Percentiles rank a stretch among this genome's conserved stretches.
phyloP scores from a whole-genome alignment of 2,797 vertebrate species.

The Enteromius thamalakanensis region DNA sequence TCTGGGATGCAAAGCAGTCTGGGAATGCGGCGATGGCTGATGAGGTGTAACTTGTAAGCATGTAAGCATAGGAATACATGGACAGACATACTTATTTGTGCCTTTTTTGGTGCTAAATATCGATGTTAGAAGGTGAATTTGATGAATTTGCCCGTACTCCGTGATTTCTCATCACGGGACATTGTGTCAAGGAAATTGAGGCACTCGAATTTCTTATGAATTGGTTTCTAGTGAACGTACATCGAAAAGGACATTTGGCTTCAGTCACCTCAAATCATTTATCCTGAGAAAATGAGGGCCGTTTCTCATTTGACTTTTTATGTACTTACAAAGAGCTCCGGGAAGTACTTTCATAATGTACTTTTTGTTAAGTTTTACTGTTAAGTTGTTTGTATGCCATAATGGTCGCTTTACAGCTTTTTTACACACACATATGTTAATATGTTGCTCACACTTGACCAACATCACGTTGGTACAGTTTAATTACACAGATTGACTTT shows the following conservation, averaged over 20 bases:
- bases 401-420: not conserved
- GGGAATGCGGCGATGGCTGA: conserved; percentile 44
- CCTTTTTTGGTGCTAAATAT: not conserved
- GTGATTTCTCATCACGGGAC: conserved; percentile 5
- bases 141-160: conserved; percentile 11
- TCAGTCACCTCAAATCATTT: conserved; percentile 23
- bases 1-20: conserved; percentile 55
- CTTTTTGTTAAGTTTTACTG: not conserved
- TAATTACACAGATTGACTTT: not conserved
- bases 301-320: conserved; percentile 23
- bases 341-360: not conserved
- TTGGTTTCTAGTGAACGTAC: conserved; percentile 13
- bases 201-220: not conserved
- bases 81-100: not conserved
- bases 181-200: conserved; percentile 22
- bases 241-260: conserved; percentile 14
- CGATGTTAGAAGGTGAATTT: not conserved
- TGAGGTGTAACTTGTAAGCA: conserved; percentile 52
- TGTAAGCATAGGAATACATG: not conserved
- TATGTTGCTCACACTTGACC: not conserved
- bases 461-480: not conserved
- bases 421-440: not conserved
- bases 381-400: not conserved
- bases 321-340: not conserved
- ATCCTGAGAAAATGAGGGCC: not conserved